A percentile compares a stretch with the other conserved stretches of the same genome.
These are phyloP conservation scores for Rapana venosa DNA, from an alignment of 2,888 invertebrate genomes.

Conservation along the genomic window DNA sequence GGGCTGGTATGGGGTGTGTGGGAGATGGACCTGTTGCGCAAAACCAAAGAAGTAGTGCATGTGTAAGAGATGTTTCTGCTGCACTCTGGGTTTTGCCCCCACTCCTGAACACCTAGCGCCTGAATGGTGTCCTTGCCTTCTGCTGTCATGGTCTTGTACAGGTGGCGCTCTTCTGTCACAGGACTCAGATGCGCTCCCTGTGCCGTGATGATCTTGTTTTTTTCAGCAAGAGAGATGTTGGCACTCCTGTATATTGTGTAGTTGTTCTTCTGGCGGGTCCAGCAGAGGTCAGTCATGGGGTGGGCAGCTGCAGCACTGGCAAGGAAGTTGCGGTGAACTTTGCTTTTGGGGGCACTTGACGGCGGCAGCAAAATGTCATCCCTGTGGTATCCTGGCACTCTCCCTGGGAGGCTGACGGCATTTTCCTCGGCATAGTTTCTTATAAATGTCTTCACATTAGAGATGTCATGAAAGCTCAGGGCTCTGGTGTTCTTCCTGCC, in stretches of 20 bases:
- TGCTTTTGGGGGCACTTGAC: neutral
- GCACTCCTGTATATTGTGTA: constrained; percentile 11
- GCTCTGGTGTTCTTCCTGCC: neutral
- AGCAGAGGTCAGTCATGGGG: constrained; percentile 51
- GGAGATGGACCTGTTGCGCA: constrained; percentile 58
- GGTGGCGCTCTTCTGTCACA: neutral
- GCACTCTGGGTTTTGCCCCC: neutral
- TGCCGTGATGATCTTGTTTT: too few relatives aligned
- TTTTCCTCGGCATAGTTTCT: neutral
- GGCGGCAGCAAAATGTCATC: neutral
- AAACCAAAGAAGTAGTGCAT: constrained; percentile 56
- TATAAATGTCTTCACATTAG: neutral
- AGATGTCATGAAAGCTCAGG: neutral
- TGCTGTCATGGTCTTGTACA: neutral
- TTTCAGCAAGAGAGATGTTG: neutral
- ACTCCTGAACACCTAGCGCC: neutral
- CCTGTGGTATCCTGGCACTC: neutral
- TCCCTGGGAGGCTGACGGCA: neutral
- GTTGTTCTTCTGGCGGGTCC: constrained; percentile 49
- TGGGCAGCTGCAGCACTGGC: neutral
- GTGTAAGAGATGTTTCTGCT: too few relatives aligned
- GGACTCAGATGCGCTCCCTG: too few relatives aligned
- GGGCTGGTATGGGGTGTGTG: constrained; percentile 55
- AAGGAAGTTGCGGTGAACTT: neutral
- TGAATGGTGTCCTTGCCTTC: neutral